phyloP scores from a whole-genome alignment of 2,797 vertebrate species.

The Betta splendens region DNA sequence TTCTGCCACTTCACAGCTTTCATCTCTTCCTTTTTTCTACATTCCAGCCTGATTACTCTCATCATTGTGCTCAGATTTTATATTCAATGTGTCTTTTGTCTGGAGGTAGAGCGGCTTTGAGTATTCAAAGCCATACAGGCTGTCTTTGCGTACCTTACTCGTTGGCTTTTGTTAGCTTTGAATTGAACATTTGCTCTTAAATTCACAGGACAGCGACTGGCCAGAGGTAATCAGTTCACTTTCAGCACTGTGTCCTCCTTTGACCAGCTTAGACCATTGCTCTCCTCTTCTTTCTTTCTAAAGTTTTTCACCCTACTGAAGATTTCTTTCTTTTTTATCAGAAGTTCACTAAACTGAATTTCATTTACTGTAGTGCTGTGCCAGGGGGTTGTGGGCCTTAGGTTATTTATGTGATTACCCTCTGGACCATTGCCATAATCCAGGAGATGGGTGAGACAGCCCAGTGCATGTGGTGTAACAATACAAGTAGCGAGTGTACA shows the following conservation, averaged over 20 bases:
- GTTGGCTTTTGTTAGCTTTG: conserved; percentile 40
- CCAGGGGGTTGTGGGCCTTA: conserved; percentile 18
- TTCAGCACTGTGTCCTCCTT: conserved; percentile 26
- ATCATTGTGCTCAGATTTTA: conserved; percentile 43
- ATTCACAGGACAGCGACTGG: conserved; percentile 21
- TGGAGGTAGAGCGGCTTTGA: conserved; percentile 19
- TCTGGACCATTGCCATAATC: conserved; percentile 33
- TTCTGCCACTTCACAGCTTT: conserved; percentile 20
- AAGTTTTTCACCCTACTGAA: conserved; percentile 27
- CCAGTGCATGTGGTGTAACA: conserved; percentile 17
- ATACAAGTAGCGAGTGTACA: background rate
- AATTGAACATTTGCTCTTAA: conserved; percentile 47
- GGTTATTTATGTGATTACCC: conserved; percentile 40
- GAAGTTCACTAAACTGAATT: conserved; percentile 40
- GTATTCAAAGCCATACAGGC: conserved; percentile 13
- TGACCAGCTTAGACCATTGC: conserved; percentile 37
- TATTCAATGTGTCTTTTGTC: conserved; percentile 14
- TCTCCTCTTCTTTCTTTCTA: conserved; percentile 26
- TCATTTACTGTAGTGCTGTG: conserved; percentile 45
- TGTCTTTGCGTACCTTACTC: conserved; percentile 26
- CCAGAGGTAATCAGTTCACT: conserved; percentile 38
- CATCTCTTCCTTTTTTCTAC: conserved; percentile 16
- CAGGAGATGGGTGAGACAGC: conserved; percentile 7
- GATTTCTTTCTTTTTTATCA: conserved; percentile 25
- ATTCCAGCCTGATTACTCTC: conserved; percentile 24